Evolutionary conservation across 2,797 vertebrate genomes (phyloP), one percentile per base, ranked within the genome.

Genomic region (Sphenopsis melanotis): DNA sequence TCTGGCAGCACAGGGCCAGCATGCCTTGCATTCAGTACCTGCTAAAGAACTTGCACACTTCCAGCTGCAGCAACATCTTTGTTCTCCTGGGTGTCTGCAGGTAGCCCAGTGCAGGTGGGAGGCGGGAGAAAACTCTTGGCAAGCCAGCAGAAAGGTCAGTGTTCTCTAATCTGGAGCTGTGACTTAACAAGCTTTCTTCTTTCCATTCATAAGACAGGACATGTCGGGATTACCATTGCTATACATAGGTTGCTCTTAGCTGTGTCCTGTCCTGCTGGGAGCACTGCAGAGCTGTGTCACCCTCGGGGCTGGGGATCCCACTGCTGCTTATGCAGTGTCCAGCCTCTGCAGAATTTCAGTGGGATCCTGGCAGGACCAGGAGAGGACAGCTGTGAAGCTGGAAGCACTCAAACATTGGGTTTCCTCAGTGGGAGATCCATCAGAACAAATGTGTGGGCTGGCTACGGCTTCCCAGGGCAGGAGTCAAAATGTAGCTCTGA

Each of bases 231-330:
- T 97, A 95, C 87, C 4, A 2, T 37, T 11, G 83, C 96, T 96
- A 95, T 95, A 87, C 93, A 96, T 95, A 96, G 95, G 19, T 32
- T 39, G 55, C 60, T 95, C 76, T 79, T 22, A 88, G 90, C 92
- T 87, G 44, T 44, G 78, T 78, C 42, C 90, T 89, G 13, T 80
- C 56, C 55, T 66, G 49, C 64, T 79, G 87, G 57, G 64, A 83
- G 20, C 53, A 36, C 61, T 37, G 32, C 11, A 61, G 87, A 88
- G 70, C 87, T 36, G n/a, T 52, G 36, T 87, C 59, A 65, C 0
- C 61, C 52, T 61, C 2, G 0, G 63, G 37, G 34, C n/a, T 15
- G 30, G n/a, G 32, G 34, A 61, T 46, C 41, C 77, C 26, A 15
- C 20, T 29, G 52, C 66, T 39, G 41, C 27, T 68, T 39, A 10